Evolutionary conservation across 2,113 vertebrate genomes (phyloP).

Genomic region (Platysternon megacephalum): DNA sequence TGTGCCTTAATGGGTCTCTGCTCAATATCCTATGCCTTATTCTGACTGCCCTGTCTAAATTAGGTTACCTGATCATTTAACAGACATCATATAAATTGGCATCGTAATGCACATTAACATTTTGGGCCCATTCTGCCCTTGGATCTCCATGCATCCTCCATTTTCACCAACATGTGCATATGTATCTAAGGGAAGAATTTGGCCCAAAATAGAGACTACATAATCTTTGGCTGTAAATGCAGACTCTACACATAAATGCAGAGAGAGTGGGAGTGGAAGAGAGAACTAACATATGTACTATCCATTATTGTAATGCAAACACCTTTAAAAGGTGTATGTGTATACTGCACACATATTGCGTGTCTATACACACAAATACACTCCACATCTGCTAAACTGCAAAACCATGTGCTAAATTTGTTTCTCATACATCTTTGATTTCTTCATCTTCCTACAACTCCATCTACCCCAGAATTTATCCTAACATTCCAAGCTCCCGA

Average conservation of each 20-base stretch:
- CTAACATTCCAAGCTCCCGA: conserved; percentile 1
- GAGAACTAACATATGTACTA: conserved; percentile 52
- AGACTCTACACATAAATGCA: conserved; percentile 3
- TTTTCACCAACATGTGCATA: neutral
- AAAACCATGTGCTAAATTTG: conserved; percentile 51
- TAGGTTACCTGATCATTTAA: neutral
- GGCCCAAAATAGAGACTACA: conserved; percentile 14
- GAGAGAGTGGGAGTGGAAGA: conserved; percentile 42
- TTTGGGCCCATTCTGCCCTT: neutral
- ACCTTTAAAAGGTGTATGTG: conserved; percentile 59
- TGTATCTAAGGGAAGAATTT: neutral
- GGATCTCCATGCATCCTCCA: neutral
- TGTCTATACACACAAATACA: neutral
- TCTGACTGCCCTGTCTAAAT: neutral
- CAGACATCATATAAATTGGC: neutral
- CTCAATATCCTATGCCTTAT: neutral
- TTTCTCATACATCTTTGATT: conserved; percentile 69
- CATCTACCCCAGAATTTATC: conserved; percentile 8
- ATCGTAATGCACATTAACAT: too few species aligned
- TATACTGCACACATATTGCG: conserved; percentile 67
- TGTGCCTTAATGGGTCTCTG: neutral
- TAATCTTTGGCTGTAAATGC: conserved; percentile 62
- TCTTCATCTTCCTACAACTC: conserved; percentile 50
- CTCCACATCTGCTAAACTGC: conserved; percentile 59
- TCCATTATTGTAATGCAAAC: conserved; percentile 66